Percentiles rank a stretch among this genome's conserved stretches.
Conservation (phyloP, 2,888 invertebrate species). For the Mimachlamys varia region DNA sequence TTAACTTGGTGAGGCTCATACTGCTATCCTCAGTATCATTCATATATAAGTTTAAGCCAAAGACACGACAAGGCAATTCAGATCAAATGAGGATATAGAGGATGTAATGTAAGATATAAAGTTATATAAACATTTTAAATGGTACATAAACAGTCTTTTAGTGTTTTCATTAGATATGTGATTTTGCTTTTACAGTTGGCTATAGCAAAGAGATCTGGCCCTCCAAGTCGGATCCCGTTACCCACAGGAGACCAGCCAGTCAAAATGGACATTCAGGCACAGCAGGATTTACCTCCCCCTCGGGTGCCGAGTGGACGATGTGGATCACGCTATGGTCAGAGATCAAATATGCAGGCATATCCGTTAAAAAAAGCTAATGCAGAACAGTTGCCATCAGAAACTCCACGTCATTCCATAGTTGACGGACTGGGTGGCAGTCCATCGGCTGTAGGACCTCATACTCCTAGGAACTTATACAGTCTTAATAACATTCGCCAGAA, state of each 20-base stretch:
- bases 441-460: not conserved
- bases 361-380: conserved; percentile 5
- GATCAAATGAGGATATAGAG: not conserved
- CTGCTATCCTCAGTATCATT: not conserved
- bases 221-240: conserved; percentile 70
- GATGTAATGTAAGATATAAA: no score
- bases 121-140: not conserved
- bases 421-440: not conserved
- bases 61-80: no score
- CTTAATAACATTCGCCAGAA: not conserved
- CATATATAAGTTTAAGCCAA: not conserved
- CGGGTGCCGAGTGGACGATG: not conserved
- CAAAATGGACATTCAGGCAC: not conserved
- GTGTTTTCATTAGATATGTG: not conserved
- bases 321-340: not conserved
- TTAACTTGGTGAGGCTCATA: not conserved
- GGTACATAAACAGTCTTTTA: not conserved
- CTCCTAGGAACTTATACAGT: not conserved
- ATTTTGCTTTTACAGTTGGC: conserved; percentile 56
- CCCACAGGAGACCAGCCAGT: conserved; percentile 64
- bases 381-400: conserved; percentile 24
- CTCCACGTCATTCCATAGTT: not conserved
- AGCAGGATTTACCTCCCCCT: conserved; percentile 10
- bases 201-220: conserved; percentile 63
- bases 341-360: conserved; percentile 5